Conservation (phyloP, 2,888 invertebrate genomes). For the Timema cristinae region DNA sequence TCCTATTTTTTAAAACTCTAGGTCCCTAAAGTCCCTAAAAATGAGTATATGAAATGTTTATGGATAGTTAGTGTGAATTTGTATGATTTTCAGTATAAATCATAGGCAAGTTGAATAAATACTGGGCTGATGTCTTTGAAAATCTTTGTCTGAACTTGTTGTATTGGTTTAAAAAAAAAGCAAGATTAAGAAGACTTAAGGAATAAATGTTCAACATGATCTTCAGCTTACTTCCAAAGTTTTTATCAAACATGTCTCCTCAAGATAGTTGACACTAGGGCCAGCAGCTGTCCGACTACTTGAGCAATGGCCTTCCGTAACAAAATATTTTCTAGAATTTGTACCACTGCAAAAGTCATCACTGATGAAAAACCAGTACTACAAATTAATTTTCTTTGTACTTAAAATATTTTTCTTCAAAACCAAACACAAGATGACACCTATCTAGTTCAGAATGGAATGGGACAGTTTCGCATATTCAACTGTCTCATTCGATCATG, state of each 20-base stretch:
- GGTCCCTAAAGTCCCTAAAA: too few species aligned
- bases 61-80: too few species aligned
- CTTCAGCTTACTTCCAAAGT: conserved; percentile 11
- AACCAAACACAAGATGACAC: too few species aligned
- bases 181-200: not conserved
- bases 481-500: too few species aligned
- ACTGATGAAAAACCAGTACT: not conserved
- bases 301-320: conserved; percentile 1
- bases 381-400: conserved; percentile 11
- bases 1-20: too few species aligned
- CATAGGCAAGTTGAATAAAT: too few species aligned
- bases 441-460: too few species aligned
- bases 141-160: conserved; percentile 1
- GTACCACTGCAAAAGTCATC: conserved; percentile 2
- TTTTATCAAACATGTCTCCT: conserved; percentile 15
- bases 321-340: conserved; percentile 8
- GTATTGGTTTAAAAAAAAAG: conserved; percentile 13
- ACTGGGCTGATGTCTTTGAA: too few species aligned
- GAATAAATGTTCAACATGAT: not conserved
- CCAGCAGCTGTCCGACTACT: conserved; percentile 8
- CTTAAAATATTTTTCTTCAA: too few species aligned
- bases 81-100: too few species aligned
- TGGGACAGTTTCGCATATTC: too few species aligned
- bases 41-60: too few species aligned
- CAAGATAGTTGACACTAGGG: conserved; percentile 9